Base-by-base conservation (phyloP, 2,113 vertebrate genomes). In the Eublepharis macularius region DNA sequence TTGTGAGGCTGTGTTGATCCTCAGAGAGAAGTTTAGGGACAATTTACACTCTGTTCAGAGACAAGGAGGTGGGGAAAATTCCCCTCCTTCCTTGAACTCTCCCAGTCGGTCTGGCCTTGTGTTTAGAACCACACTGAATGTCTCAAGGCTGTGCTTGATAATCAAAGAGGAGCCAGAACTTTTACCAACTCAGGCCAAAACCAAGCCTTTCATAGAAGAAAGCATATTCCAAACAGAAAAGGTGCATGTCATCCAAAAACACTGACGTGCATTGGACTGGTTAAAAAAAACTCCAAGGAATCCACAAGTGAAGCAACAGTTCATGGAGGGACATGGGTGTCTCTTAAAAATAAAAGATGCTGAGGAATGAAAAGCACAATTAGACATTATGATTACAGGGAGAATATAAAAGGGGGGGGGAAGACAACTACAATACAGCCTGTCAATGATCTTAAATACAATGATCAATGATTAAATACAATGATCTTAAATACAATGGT, bases 141-240 rank as follows among this genome's bases (percentile, higher is more conserved):
- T 19, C 57, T 43, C 60, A n/a, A 51, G 19, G 8, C 17, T 57
- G n/a, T 10, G 29, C 10, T 45, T 43, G n/a, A 19, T 19, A 34
- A 47, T 34, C 4, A 19, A 68, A 49, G 9, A 66, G 32, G n/a
- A 8, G 29, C 65, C 32, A 26, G 57, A 65, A 4, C 14, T 63
- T 14, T 41, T 26, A 12, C 12, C 63, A 1, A 66, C 0, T 17
- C 2, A 4, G 1, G 72, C 4, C 14, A 4, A 1, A 2, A 2
- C 2, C 1, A 2, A 39, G 13, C 13, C 1, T 1, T 47, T 34
- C 29, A 32, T 14, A 13, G 19, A 60, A 60, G 57, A 1, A 3
- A 6, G 57, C 57, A 60, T 60, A 60, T 5, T 24, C 5, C 8
- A 24, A 60, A 60, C 57, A 60, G 57, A 60, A 7, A 24, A 60